These are phyloP conservation scores for Tenualosa thibaudeaui DNA, from an alignment of 2,797 vertebrate genomes.

Conservation along the genomic window DNA sequence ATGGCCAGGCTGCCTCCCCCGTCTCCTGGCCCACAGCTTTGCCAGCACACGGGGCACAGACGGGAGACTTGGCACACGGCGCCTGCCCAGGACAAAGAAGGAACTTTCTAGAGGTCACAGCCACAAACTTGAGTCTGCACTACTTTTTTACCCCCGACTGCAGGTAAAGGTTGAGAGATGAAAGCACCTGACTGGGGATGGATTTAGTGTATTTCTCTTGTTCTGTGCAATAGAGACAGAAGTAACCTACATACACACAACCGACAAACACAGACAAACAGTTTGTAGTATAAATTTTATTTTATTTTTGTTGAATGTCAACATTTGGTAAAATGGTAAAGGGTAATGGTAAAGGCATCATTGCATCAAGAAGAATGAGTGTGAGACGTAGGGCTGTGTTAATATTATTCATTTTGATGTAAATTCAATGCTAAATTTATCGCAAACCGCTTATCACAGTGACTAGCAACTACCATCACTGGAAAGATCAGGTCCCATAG, in stretches of 20 bases:
- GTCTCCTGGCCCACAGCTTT: slow-evolving; percentile 63
- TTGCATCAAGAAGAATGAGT: too few relatives aligned
- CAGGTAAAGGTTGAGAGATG: background rate
- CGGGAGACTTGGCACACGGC: slow-evolving; percentile 69
- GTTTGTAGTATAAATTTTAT: background rate
- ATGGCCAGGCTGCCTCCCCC: slow-evolving; percentile 72
- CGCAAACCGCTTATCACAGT: too few relatives aligned
- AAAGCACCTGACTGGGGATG: background rate
- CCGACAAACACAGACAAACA: background rate
- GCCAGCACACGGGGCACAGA: slow-evolving; percentile 69
- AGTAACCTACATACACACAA: too few relatives aligned
- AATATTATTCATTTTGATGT: too few relatives aligned
- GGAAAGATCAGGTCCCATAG: too few relatives aligned
- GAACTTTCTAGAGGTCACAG: slow-evolving; percentile 76
- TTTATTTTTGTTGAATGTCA: background rate
- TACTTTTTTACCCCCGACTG: slow-evolving; percentile 37
- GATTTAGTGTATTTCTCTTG: background rate
- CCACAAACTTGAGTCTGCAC: slow-evolving; percentile 56
- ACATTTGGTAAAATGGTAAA: background rate
- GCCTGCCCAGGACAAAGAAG: slow-evolving; percentile 66
- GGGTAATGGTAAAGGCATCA: too few relatives aligned
- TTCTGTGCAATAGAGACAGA: background rate
- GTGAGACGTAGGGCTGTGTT: too few relatives aligned
- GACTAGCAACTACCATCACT: too few relatives aligned
- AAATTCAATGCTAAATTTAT: too few relatives aligned